Conservation (phyloP, 2,888 invertebrate genomes). For the Habroteleia sp. region DNA sequence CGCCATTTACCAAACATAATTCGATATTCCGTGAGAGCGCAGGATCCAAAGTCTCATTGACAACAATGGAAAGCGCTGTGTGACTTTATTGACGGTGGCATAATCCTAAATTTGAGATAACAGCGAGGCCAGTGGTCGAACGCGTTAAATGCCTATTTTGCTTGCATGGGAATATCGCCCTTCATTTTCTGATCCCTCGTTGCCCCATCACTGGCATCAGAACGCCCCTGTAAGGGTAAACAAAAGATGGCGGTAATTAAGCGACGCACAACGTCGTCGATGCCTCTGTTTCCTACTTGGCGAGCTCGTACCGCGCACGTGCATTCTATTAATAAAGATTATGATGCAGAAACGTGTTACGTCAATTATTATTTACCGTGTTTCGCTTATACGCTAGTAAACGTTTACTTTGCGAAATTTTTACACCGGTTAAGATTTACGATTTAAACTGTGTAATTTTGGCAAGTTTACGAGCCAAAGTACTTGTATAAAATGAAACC, state of each 20-base stretch:
- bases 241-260: slow-evolving; percentile 68
- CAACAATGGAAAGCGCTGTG: slow-evolving; percentile 56
- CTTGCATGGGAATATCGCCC: slow-evolving; percentile 49
- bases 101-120: slow-evolving; percentile 62
- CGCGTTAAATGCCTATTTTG: slow-evolving; percentile 46
- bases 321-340: slow-evolving; percentile 68
- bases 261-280: slow-evolving; percentile 59
- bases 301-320: slow-evolving; percentile 61
- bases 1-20: slow-evolving; percentile 57
- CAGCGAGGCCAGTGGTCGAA: slow-evolving; percentile 43
- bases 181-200: slow-evolving; percentile 36
- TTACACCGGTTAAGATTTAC: slow-evolving; percentile 6
- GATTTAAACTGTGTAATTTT: no score
- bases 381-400: slow-evolving; percentile 15
- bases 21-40: slow-evolving; percentile 56
- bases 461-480: no score
- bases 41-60: slow-evolving; percentile 45
- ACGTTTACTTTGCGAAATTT: slow-evolving; percentile 37
- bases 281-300: slow-evolving; percentile 60
- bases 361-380: slow-evolving; percentile 48
- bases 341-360: slow-evolving; percentile 56
- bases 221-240: slow-evolving; percentile 65
- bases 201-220: slow-evolving; percentile 42
- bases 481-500: no score
- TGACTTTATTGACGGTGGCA: slow-evolving; percentile 59